Base-by-base conservation (phyloP, 2,888 invertebrate genomes). In the Drosophila emarginata region DNA sequence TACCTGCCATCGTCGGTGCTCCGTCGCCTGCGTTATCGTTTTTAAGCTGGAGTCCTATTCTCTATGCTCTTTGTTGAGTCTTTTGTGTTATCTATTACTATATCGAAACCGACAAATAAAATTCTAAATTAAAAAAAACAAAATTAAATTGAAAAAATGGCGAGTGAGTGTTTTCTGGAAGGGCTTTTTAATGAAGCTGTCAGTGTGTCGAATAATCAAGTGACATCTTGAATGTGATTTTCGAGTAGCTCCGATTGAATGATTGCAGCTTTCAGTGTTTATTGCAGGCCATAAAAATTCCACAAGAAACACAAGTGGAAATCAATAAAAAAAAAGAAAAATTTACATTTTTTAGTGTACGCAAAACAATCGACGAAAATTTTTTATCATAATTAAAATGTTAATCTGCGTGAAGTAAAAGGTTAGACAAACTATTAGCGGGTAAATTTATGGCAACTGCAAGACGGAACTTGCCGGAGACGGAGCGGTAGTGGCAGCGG, bases 391-490 rank as follows among this genome's bases (percentile, higher is more conserved):
- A 87, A 85, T 88, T 85, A 88, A 85, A 85, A 88, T 85, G 85
- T 85, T 85, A 85, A 85, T 85, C 74, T 79, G 77, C 76, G 79
- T 84, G 82, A 87, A 85, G 79, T 82, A 87, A 85, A 88, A 88
- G 89, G 87, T 87, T 85, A 81, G 89, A 88, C 89, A 88, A 88
- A 85, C 86, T 88, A 84, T 88, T 85, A 87, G 78, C 76, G 79
- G 57, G 62, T 40, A 74, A 85, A 87, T 88, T 85, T 88, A 88
- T 81, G 82, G 80, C 82, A 74, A 76, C 81, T 76, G 64, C 81
- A 87, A 88, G 87, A 88, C 87, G 83, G 83, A 83, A 83, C 87
- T 77, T 57, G 59, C 65, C 65, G 69, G 56, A 73, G 67, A 61
- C 63, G 67, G 67, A 65, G 12, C 9, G 23, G 7, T 4, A 4